These are phyloP conservation scores for Drosophila sordidula DNA, from an alignment of 2,888 invertebrate species.

Conservation along the genomic window DNA sequence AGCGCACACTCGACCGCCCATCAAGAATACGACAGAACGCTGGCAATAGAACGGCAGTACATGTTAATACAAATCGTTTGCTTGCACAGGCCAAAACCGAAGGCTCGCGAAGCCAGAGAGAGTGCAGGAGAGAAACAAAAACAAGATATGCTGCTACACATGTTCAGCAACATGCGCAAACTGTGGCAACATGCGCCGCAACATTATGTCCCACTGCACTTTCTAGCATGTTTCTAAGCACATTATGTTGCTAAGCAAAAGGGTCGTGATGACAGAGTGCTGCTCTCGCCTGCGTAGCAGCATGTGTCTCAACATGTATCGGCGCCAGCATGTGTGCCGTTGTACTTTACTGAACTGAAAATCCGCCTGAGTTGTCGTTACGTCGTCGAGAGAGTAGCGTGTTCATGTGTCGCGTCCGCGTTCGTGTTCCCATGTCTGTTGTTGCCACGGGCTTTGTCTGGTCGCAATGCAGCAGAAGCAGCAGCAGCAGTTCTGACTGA, in stretches of 20 bases:
- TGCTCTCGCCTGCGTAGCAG: slow-evolving; percentile 23
- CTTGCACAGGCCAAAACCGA: not conserved
- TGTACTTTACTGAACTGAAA: slow-evolving; percentile 31
- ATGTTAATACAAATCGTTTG: slow-evolving; percentile 5
- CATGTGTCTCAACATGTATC: slow-evolving; percentile 50
- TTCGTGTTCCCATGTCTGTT: slow-evolving; percentile 49
- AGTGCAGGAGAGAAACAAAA: slow-evolving; percentile 39
- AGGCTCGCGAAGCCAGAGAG: not conserved
- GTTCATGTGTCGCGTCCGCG: slow-evolving; percentile 54
- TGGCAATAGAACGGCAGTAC: slow-evolving; percentile 33
- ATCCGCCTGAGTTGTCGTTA: slow-evolving; percentile 62
- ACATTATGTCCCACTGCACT: slow-evolving; percentile 6
- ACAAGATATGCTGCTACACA: slow-evolving; percentile 21
- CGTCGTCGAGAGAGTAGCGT: slow-evolving; percentile 62
- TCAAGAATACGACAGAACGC: slow-evolving; percentile 22
- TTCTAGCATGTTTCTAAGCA: slow-evolving; percentile 26
- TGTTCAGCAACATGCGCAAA: slow-evolving; percentile 37
- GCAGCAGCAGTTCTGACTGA: slow-evolving; percentile 46
- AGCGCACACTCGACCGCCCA: slow-evolving; percentile 56
- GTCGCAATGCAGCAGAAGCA: slow-evolving; percentile 47
- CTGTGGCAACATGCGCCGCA: slow-evolving; percentile 22
- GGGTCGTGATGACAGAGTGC: slow-evolving; percentile 12
- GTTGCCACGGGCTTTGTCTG: slow-evolving; percentile 61
- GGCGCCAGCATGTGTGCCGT: slow-evolving; percentile 12
- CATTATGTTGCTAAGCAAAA: slow-evolving; percentile 7